These are phyloP conservation scores for Stegodyphus dumicola DNA, from an alignment of 1,140 invertebrate genomes.

Conservation along the genomic window DNA sequence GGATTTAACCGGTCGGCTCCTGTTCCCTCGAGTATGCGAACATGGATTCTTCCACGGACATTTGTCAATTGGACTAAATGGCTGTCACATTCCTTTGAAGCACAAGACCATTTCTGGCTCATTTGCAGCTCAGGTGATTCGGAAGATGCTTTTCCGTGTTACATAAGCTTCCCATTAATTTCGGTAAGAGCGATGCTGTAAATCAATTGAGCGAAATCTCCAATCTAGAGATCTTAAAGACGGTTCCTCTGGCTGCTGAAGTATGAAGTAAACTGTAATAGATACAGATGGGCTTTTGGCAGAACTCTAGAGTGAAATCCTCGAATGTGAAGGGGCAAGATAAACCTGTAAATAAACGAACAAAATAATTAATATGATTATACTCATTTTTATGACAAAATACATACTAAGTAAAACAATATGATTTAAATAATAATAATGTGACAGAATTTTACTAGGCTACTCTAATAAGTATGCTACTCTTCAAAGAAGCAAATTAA, in stretches of 20 bases:
- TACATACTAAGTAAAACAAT: no score
- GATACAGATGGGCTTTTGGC: slow-evolving; percentile 26
- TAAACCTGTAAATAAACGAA: no score
- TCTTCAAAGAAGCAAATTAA: no score
- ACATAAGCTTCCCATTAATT: slow-evolving; percentile 57
- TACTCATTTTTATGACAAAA: no score
- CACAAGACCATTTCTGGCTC: slow-evolving; percentile 46
- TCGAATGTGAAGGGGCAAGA: no score
- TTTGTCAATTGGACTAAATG: slow-evolving; percentile 53
- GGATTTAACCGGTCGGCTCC: slow-evolving; percentile 55
- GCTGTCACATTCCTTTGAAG: slow-evolving; percentile 45
- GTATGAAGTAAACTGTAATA: slow-evolving; percentile 47
- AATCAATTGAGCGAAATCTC: slow-evolving; percentile 49
- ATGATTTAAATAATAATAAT: no score
- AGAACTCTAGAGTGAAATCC: neutral
- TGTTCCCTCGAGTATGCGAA: slow-evolving; percentile 41
- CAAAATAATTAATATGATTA: no score
- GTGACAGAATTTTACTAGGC: no score
- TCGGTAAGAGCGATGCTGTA: slow-evolving; percentile 26
- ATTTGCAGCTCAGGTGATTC: slow-evolving; percentile 46
- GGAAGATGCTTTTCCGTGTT: slow-evolving; percentile 25
- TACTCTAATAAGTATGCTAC: no score
- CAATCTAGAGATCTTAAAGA: slow-evolving; percentile 11
- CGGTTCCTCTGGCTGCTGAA: slow-evolving; percentile 16
- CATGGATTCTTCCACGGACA: slow-evolving; percentile 46